Conservation (phyloP, 2,113 vertebrate species). For the Dipodomys stephensi region DNA sequence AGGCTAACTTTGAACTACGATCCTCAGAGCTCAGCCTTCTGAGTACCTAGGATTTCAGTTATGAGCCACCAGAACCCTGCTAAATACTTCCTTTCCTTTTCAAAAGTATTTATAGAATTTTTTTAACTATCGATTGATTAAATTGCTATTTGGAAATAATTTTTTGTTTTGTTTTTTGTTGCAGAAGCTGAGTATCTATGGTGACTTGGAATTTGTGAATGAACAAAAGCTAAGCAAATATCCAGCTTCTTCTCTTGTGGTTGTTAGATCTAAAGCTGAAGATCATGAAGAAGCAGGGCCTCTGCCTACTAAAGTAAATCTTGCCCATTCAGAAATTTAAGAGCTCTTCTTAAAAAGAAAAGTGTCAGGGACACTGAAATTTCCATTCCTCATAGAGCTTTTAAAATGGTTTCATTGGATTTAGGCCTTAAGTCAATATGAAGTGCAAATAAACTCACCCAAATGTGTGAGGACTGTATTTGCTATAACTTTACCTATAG, state of each 20-base stretch:
- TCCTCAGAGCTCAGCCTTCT: too few species aligned
- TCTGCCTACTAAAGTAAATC: conserved; percentile 94
- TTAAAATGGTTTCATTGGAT: conserved; percentile 82
- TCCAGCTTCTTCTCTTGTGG: conserved; percentile 92
- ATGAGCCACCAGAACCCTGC: too few species aligned
- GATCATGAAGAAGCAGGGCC: conserved; percentile 93
- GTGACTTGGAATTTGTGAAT: conserved; percentile 93
- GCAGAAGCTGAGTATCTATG: conserved; percentile 98
- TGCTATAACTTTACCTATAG: conserved; percentile 79
- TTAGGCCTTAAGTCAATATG: conserved; percentile 84
- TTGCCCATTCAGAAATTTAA: conserved; percentile 92
- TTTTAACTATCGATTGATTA: not conserved
- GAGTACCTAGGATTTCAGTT: too few species aligned
- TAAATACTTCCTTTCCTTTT: conserved; percentile 35
- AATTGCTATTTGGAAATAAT: conserved; percentile 29
- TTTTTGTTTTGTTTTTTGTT: conserved; percentile 78
- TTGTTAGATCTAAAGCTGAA: conserved; percentile 90
- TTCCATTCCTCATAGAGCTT: conserved; percentile 82
- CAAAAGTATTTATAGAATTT: not conserved
- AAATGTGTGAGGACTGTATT: conserved; percentile 81
- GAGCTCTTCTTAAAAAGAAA: conserved; percentile 50
- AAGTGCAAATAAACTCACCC: conserved; percentile 86
- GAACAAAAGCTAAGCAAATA: conserved; percentile 94
- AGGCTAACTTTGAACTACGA: too few species aligned
- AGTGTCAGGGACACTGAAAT: conserved; percentile 79